Evolutionary conservation across 2,113 vertebrate species (phyloP).

Genomic region (Scophthalmus maximus): DNA sequence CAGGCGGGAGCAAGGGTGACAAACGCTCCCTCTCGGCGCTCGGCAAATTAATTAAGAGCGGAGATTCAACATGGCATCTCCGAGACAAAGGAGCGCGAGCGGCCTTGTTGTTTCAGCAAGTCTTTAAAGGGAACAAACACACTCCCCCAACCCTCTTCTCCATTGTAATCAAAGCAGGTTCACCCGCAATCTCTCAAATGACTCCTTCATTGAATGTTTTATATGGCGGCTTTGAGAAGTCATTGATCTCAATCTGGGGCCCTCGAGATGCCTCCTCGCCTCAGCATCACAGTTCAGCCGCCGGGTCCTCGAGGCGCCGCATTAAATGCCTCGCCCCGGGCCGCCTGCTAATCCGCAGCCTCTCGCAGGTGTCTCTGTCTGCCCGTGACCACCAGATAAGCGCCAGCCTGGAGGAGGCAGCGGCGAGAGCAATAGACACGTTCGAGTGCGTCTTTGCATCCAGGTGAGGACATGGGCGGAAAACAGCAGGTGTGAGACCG

Average conservation of each 20-base stretch:
- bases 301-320: slow-evolving; percentile 54
- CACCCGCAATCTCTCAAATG: slow-evolving; percentile 56
- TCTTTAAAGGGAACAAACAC: slow-evolving; percentile 69
- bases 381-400: slow-evolving; percentile 81
- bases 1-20: slow-evolving; percentile 76
- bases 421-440: slow-evolving; percentile 51
- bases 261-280: slow-evolving; percentile 61
- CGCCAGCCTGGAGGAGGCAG: slow-evolving; percentile 59
- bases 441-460: slow-evolving; percentile 50
- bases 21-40: slow-evolving; percentile 68
- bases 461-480: slow-evolving; percentile 59
- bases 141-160: slow-evolving; percentile 36
- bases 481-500: slow-evolving; percentile 69
- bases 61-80: slow-evolving; percentile 73
- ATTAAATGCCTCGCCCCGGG: slow-evolving; percentile 75
- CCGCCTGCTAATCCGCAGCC: slow-evolving; percentile 74
- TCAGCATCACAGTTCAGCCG: slow-evolving; percentile 43
- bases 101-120: slow-evolving; percentile 58
- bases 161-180: slow-evolving; percentile 72
- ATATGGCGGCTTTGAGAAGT: slow-evolving; percentile 69
- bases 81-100: slow-evolving; percentile 68
- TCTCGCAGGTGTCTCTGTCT: slow-evolving; percentile 77
- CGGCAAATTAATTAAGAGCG: slow-evolving; percentile 82
- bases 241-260: slow-evolving; percentile 75
- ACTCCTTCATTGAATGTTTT: slow-evolving; percentile 75